Conservation (phyloP, 2,113 vertebrate species). For the Myrmecobius fasciatus region DNA sequence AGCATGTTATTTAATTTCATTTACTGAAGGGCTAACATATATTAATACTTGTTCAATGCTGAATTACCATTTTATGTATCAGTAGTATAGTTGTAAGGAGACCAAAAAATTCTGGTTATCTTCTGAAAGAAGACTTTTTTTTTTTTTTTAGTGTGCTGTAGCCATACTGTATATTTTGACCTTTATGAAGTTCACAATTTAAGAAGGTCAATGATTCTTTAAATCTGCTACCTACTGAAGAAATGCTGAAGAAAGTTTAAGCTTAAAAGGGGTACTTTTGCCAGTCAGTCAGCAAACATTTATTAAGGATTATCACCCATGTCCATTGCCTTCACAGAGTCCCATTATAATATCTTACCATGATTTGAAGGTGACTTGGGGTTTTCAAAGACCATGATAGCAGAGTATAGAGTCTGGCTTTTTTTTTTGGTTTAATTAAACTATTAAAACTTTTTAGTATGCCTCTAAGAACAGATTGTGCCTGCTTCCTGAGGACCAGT, state of each 20-base stretch:
- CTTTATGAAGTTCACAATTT: neutral
- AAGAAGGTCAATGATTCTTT: neutral
- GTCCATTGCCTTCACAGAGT: neutral
- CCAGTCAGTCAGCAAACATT: neutral
- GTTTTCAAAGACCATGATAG: neutral
- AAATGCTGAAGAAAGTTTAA: neutral
- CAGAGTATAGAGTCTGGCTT: neutral
- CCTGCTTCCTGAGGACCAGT: neutral
- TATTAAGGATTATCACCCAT: neutral
- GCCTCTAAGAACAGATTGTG: neutral
- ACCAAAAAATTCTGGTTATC: neutral
- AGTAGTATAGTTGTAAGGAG: conserved; percentile 5
- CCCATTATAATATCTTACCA: neutral
- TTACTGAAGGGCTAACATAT: neutral
- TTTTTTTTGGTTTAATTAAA: neutral
- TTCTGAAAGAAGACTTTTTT: neutral
- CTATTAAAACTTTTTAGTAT: neutral
- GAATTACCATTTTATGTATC: conserved; percentile 17
- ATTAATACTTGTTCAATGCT: conserved; percentile 30
- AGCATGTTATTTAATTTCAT: conserved; percentile 12
- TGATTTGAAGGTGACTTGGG: neutral
- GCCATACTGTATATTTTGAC: neutral
- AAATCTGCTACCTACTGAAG: neutral
- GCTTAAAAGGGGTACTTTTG: neutral
- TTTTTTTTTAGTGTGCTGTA: neutral